A percentile compares a stretch with the other conserved stretches of the same genome.
Conservation (phyloP, 92 coral and sea anemone species). For the Blastomussa wellsi region DNA sequence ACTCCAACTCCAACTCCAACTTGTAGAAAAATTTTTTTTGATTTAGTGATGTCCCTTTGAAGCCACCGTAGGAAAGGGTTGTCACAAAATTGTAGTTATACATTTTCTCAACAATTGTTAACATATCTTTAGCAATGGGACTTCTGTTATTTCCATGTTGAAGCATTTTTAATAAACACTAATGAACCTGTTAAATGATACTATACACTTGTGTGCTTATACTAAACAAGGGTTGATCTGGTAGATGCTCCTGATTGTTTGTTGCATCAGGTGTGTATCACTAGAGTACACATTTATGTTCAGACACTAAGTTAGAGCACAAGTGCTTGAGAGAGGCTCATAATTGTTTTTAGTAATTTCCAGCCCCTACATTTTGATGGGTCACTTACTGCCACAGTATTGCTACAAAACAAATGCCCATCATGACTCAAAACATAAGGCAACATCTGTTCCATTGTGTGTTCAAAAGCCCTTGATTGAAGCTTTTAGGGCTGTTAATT, state of each 20-base stretch:
- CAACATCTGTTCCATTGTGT: conserved; percentile 9
- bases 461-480: conserved; percentile 3
- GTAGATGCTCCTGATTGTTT: conserved; percentile 23
- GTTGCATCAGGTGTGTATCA: conserved; percentile 16
- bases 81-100: conserved; percentile 27
- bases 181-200: neutral
- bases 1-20: no score
- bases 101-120: conserved; percentile 19
- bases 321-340: neutral
- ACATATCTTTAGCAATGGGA: conserved; percentile 22
- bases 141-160: conserved; percentile 34
- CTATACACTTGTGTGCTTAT: conserved; percentile 30
- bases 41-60: neutral
- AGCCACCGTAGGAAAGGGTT: conserved; percentile 11
- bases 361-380: conserved; percentile 22
- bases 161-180: conserved; percentile 8
- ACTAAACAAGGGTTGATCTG: conserved; percentile 18
- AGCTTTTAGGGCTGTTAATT: conserved; percentile 4
- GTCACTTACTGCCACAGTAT: conserved; percentile 20
- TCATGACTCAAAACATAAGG: conserved; percentile 2
- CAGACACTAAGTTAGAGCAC: neutral
- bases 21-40: no score
- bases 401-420: conserved; percentile 6
- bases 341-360: conserved; percentile 13
- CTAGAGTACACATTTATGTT: conserved; percentile 3